Evolutionary conservation across 2,888 invertebrate species (phyloP).

Genomic region (Pollenia angustigena): DNA sequence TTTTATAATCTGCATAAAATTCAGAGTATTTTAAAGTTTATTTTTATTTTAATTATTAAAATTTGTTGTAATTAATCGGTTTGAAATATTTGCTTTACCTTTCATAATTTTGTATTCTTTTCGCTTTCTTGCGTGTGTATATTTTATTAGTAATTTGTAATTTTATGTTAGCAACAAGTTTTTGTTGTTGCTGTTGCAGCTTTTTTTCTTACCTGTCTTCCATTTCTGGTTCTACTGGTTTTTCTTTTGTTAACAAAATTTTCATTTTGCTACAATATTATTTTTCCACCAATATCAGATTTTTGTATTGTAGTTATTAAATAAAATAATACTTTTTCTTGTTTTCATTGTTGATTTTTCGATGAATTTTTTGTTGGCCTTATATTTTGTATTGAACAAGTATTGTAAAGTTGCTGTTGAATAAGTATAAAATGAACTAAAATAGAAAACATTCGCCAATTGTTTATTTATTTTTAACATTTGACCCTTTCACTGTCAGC

Average conservation of each 20-base stretch:
- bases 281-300: conserved; percentile 53
- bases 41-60: conserved; percentile 18
- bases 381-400: conserved; percentile 1
- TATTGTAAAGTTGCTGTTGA: conserved; percentile 11
- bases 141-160: conserved; percentile 40
- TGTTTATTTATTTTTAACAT: conserved; percentile 34
- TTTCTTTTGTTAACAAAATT: conserved; percentile 69
- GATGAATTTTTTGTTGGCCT: conserved; percentile 47
- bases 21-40: conserved; percentile 40
- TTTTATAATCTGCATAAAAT: conserved; percentile 46
- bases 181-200: conserved; percentile 55
- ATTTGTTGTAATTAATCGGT: conserved; percentile 42
- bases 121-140: conserved; percentile 52
- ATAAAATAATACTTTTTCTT: conserved; percentile 27
- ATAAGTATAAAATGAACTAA: not conserved
- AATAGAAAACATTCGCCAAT: conserved; percentile 28
- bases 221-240: conserved; percentile 73
- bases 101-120: conserved; percentile 40
- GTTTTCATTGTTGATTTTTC: conserved; percentile 6
- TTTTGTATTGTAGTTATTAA: conserved; percentile 14
- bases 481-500: conserved; percentile 47
- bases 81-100: conserved; percentile 48
- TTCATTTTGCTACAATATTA: conserved; percentile 63
- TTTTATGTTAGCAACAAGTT: conserved; percentile 71
- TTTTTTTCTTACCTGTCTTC: conserved; percentile 55